Base-by-base conservation (phyloP, 2,113 vertebrate species). In the Cinclus mexicanus region DNA sequence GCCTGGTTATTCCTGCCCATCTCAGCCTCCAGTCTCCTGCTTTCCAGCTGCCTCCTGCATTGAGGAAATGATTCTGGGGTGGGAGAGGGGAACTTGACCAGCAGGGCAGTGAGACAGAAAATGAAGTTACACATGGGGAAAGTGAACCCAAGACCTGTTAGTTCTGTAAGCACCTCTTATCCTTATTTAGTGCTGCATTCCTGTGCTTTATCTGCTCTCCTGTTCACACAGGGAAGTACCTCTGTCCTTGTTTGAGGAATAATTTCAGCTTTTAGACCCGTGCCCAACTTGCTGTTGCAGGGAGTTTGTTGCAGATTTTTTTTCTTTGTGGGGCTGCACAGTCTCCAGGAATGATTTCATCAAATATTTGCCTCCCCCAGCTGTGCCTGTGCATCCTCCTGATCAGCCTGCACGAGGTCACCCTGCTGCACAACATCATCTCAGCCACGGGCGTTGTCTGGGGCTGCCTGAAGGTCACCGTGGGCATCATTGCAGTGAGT, bases 311-410 rank as follows among this genome's bases (percentile, higher is more conserved):
- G 71, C 59, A 56, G 5, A 0, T 65, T 65, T 8, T 39, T 59
- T 90, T 61, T 52, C 35, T 56, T 59, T 25, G 7, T 37, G 39
- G 20, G 44, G 47, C 53, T 64, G 12, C 11, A 8, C 1, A 0
- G 5, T 63, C 23, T 88, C 80, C 37, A 20, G 8, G 20, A 50
- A 5, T 5, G n/a, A 31, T 52, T 80, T 47, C 6, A 39, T 7
- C 2, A 2, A 3, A 9, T 6, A 26, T 83, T 56, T 79, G 9
- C 55, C 65, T 87, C 81, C 70, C 75, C 25, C 97, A 99, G 98
- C 90, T 99, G 93, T 98, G 98, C 89, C 95, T 99, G 50, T 98
- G 98, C 29, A 95, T 98, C 91, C 97, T 99, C 94, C 97, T 98
- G 35, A 97, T 96, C 8, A 97, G 97, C 63, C 91, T 97, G 29